These are phyloP conservation scores for Tupaia tana DNA, from an alignment of 2,113 vertebrate genomes.

Conservation along the genomic window DNA sequence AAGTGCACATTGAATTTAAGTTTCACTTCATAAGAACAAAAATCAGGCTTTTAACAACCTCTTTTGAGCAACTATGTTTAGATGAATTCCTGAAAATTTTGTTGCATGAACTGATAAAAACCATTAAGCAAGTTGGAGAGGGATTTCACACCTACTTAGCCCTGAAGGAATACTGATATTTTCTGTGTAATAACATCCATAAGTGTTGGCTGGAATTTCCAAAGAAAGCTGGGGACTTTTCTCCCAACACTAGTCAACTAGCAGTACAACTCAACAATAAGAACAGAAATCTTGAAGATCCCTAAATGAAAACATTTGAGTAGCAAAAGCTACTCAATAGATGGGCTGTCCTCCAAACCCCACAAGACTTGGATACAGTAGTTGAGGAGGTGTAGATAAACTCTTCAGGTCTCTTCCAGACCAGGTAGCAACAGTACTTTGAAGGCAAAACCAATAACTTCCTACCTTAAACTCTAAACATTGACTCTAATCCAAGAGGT, in stretches of 20 bases:
- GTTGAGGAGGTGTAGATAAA: no score
- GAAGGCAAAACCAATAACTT: not conserved
- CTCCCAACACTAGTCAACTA: not conserved
- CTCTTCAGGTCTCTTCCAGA: not conserved
- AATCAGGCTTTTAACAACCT: slow-evolving; percentile 20
- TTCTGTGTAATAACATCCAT: not conserved
- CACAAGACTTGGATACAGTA: not conserved
- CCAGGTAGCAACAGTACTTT: not conserved
- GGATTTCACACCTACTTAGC: not conserved
- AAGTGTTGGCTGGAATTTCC: not conserved
- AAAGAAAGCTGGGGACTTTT: not conserved
- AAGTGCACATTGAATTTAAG: not conserved
- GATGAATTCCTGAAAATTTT: not conserved
- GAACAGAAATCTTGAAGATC: not conserved
- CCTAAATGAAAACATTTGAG: not conserved
- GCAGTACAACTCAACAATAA: not conserved
- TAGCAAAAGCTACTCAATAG: not conserved
- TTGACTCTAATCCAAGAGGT: not conserved
- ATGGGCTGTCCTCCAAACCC: not conserved
- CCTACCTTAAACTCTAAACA: not conserved
- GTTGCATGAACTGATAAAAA: not conserved
- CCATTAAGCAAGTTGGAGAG: not conserved
- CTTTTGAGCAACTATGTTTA: not conserved
- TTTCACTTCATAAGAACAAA: slow-evolving; percentile 39
- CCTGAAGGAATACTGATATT: not conserved